These are phyloP conservation scores for Zapornia atra DNA, from an alignment of 2,113 vertebrate species.

Conservation along the genomic window DNA sequence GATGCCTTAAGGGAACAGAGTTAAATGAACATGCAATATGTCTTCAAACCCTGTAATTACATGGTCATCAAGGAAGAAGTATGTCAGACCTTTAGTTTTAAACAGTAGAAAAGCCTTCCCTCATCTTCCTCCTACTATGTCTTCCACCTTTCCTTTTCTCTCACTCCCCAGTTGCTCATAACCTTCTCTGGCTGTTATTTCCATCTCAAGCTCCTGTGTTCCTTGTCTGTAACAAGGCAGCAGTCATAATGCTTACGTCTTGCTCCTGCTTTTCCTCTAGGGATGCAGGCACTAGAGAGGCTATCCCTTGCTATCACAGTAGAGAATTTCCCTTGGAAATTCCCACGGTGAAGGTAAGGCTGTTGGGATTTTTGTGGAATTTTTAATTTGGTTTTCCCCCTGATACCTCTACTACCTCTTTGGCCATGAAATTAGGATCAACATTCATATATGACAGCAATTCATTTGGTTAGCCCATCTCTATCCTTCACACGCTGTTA, in stretches of 20 bases:
- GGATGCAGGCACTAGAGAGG: not conserved
- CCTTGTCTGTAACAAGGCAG: not conserved
- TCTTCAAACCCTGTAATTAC: not conserved
- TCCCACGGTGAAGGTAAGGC: not conserved
- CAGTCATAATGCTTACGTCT: not conserved
- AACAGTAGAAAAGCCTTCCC: not conserved
- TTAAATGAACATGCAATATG: not conserved
- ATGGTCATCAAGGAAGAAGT: not conserved
- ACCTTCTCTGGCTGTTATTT: not conserved
- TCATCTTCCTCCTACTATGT: not conserved
- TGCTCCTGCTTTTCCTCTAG: not conserved
- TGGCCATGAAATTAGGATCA: not conserved
- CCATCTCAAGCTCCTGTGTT: accelerated
- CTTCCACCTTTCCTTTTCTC: not conserved
- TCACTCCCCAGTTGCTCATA: not conserved
- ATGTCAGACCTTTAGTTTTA: not conserved
- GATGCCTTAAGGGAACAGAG: not conserved
- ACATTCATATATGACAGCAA: not conserved
- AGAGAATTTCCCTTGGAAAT: not conserved
- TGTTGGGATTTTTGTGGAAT: not conserved
- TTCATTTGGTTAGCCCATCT: not conserved
- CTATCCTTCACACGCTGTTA: not conserved
- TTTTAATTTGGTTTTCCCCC: not conserved
- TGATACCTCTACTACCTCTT: not conserved
- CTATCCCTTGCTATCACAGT: not conserved